These are phyloP conservation scores for Dyspetes luteomarginatus DNA, from an alignment of 2,888 invertebrate genomes.

Conservation along the genomic window DNA sequence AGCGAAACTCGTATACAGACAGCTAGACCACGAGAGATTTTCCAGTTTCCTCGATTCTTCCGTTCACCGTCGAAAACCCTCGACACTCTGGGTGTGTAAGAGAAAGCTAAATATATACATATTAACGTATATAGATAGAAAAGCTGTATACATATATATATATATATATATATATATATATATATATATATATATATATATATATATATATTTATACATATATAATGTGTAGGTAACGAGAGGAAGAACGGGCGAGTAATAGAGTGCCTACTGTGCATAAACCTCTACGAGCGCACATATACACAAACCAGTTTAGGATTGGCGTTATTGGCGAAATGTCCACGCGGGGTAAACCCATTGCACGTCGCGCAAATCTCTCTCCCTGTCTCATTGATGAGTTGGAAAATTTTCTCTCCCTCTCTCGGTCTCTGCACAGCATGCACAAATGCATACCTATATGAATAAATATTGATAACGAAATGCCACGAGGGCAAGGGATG, in stretches of 20 bases:
- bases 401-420: conserved; percentile 22
- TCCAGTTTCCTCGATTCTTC: conserved; percentile 41
- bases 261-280: conserved; percentile 3
- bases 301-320: conserved; percentile 33
- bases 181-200: too few relatives aligned
- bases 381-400: conserved; percentile 42
- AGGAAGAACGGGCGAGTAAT: too few relatives aligned
- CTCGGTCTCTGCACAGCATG: neutral
- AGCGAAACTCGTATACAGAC: conserved; percentile 12
- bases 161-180: neutral
- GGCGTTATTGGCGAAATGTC: conserved; percentile 57
- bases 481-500: too few relatives aligned
- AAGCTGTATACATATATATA: neutral
- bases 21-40: conserved; percentile 35
- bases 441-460: neutral
- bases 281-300: conserved; percentile 4
- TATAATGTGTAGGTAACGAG: too few relatives aligned
- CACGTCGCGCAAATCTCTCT: neutral
- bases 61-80: conserved; percentile 38
- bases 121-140: neutral
- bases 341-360: conserved; percentile 4
- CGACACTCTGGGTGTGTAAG: conserved; percentile 1
- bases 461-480: too few relatives aligned
- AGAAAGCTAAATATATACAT: neutral
- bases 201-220: too few relatives aligned